phyloP scores from a whole-genome alignment of 2,888 invertebrate genomes.

The Frankliniella intonsa region DNA sequence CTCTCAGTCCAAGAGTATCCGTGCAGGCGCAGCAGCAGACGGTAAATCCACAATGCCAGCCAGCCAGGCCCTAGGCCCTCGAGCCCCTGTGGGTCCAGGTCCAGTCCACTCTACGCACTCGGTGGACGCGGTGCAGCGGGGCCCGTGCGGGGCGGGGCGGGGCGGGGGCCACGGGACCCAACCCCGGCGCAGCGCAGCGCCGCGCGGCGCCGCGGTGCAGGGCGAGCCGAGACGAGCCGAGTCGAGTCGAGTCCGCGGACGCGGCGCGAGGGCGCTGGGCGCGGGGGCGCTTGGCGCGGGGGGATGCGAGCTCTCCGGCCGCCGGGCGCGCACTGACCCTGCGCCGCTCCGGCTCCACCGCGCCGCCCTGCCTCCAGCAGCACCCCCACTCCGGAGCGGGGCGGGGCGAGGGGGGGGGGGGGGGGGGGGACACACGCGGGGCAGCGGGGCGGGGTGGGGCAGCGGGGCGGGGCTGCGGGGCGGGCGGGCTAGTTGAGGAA shows the following conservation, averaged over 20 bases:
- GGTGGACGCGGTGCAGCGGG: too few relatives aligned
- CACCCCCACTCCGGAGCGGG: not conserved
- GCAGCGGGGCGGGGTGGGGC: not conserved
- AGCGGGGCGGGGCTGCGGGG: not conserved
- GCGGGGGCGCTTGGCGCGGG: not conserved
- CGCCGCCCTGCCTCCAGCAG: not conserved
- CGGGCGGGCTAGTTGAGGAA: not conserved
- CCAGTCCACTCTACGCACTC: too few relatives aligned
- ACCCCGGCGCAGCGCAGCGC: not conserved
- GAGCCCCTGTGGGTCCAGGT: too few relatives aligned
- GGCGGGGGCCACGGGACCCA: not conserved
- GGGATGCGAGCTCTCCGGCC: not conserved
- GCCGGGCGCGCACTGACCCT: not conserved
- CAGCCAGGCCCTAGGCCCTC: too few relatives aligned
- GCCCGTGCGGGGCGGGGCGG: not conserved
- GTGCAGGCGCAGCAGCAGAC: too few relatives aligned
- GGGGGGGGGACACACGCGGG: too few relatives aligned
- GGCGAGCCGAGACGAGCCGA: too few relatives aligned
- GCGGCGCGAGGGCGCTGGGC: too few relatives aligned
- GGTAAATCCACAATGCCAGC: too few relatives aligned
- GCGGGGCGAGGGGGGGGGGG: not conserved
- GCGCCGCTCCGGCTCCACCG: not conserved
- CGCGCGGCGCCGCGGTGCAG: not conserved
- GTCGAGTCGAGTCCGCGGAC: too few relatives aligned
- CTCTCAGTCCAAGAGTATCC: too few relatives aligned